Conservation (phyloP, 2,797 vertebrate genomes). For the Jordanella pulchra region DNA sequence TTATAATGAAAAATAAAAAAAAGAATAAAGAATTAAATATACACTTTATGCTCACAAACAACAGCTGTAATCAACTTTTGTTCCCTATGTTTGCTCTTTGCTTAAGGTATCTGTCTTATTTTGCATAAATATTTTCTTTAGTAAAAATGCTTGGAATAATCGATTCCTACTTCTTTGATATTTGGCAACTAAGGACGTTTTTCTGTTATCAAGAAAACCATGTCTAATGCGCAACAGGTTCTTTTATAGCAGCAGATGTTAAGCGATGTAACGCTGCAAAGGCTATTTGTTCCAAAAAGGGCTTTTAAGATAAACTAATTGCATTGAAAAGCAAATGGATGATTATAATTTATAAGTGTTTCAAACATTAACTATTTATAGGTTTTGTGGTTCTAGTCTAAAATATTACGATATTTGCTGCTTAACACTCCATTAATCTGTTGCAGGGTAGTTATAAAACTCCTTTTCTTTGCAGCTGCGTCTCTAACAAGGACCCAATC, state of each 20-base stretch:
- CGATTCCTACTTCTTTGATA: background rate
- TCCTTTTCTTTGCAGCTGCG: constrained; percentile 64
- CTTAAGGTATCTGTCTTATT: background rate
- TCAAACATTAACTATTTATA: background rate
- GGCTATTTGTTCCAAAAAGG: background rate
- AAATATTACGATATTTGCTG: background rate
- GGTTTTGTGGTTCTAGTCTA: background rate
- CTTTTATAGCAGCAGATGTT: background rate
- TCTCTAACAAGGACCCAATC: constrained; percentile 26
- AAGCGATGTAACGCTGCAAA: background rate
- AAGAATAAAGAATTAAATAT: background rate
- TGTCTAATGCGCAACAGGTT: background rate
- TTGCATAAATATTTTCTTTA: too few species aligned
- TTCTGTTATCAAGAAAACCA: background rate
- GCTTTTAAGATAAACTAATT: background rate
- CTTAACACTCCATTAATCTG: background rate
- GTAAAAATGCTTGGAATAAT: background rate
- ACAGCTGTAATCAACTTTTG: background rate
- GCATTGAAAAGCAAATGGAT: background rate
- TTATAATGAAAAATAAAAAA: background rate
- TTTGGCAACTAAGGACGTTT: background rate
- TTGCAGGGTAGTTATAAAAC: background rate
- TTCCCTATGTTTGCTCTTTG: background rate
- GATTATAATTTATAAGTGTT: background rate
- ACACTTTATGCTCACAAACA: background rate